Base-by-base conservation (phyloP, 2,113 vertebrate genomes). In the Coryphaenoides rupestris region DNA sequence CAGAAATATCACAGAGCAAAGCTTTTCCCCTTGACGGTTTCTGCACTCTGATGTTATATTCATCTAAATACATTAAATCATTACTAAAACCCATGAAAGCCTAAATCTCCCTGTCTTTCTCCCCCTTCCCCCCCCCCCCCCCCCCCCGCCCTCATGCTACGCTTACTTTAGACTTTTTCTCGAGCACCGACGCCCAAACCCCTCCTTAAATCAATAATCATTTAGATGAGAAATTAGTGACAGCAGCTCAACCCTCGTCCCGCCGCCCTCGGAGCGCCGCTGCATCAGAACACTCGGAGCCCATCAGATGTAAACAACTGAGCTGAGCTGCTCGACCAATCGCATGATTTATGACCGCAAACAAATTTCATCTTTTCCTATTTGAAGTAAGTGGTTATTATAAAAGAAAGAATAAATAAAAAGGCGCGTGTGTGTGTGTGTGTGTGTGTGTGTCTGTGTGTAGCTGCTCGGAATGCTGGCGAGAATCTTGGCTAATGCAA, bases 191-290 rank as follows among this genome's bases (percentile, higher is more conserved):
- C 68, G 74, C 57, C 47, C 47, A 33, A n/a, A 40, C 9, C 9
- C 33, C 64, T 77, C 77, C 65, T 77, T 76, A 75, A 86, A 86
- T 89, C 84, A 86, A 86, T 87, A 87, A 82, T 84, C 77, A 87
- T 87, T 86, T 86, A 80, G 78, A 81, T 77, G 82, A 83, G 64
- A 86, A 87, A 87, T 88, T 84, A 81, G 82, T 78, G 67, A 80
- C 75, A 81, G 79, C 66, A 69, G 66, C 71, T 64, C 76, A 68
- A 62, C 63, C 77, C 65, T 80, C n/a, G n/a, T 55, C 76, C 50
- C 63, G 28, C 55, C 65, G 40, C 23, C 9, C 65, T 74, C 53
- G 79, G 75, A 62, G 81, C 58, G 60, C 64, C 78, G 62, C 54
- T 1, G 49, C 12, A 6, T 24, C 50, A 19, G 70, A 66, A 66